phyloP scores from a whole-genome alignment of 2,797 vertebrate genomes.

The Leuciscus waleckii region DNA sequence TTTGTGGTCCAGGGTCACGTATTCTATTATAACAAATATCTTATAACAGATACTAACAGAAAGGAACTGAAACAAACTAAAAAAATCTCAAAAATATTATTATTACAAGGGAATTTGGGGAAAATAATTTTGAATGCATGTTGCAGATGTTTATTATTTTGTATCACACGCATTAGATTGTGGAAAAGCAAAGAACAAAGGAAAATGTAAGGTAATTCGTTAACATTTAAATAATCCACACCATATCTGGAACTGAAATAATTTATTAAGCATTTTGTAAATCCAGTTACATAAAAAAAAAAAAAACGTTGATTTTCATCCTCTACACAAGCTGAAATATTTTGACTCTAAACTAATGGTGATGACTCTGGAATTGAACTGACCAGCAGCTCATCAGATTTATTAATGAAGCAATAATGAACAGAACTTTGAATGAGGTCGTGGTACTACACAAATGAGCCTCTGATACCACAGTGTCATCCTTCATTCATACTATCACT shows the following conservation, averaged over 20 bases:
- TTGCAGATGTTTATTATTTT: background rate
- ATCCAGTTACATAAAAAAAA: constrained; percentile 89
- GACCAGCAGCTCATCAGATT: constrained; percentile 86
- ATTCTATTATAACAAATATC: too few relatives aligned
- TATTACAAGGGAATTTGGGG: background rate
- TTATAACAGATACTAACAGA: too few relatives aligned
- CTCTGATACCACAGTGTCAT: constrained; percentile 13
- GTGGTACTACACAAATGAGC: background rate
- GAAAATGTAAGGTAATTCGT: background rate
- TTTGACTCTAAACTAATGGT: constrained; percentile 63
- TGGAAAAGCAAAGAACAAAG: background rate
- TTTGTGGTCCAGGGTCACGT: too few relatives aligned
- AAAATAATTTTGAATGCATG: background rate
- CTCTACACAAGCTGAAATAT: constrained; percentile 78
- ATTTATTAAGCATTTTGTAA: constrained; percentile 95
- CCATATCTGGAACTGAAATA: constrained; percentile 82
- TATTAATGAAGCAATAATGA: constrained; percentile 66
- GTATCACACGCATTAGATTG: background rate
- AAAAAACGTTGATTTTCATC: constrained; percentile 44
- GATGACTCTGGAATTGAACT: constrained; percentile 75
- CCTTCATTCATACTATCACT: constrained; percentile 22
- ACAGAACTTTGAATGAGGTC: background rate
- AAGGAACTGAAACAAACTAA: background rate
- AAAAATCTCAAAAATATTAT: background rate
- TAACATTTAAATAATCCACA: constrained; percentile 10